Evolutionary conservation across 2,113 vertebrate genomes (phyloP), one percentile per base, ranked within the genome.

Genomic region (Butastur rufipennis): DNA sequence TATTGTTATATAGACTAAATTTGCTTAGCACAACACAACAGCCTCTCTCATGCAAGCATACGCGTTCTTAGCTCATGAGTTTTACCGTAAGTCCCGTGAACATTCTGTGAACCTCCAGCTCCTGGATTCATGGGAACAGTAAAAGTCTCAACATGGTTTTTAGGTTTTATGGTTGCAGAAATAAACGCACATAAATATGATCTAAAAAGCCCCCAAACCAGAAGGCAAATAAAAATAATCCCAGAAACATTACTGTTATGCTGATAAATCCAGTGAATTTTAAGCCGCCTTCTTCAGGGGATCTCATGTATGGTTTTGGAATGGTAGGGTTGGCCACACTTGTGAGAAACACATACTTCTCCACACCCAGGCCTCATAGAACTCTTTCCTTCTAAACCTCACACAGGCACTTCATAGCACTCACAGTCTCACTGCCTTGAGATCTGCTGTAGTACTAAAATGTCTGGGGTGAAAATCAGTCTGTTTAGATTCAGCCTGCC

Each of bases 141-240:
- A 96, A 97, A 93, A 92, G 88, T 66, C 74, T 94, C 68, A 95
- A 52, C 55, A 63, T 55, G 21, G 21, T 58, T 93, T 96, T 93
- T 88, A 94, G 65, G 32, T 92, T 96, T 97, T 90, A 97, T 92
- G 61, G 56, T 59, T 93, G 18, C 47, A 86, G 81, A 84, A 90
- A 79, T 91, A 74, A 13, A 5, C 3, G 62, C 23, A 26, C 53
- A 92, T 42, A 90, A 96, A 93, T 88, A 90, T 79, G 55, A 91
- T 90, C 82, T 92, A 86, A 95, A 95, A 81, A 58, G 42, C 21
- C 63, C 18, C 38, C 85, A 95, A 83, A 92, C 82, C 90, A 92
- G 74, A 97, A 94, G 67, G 67, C 95, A 95, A 96, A 94, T 96
- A 95, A 97, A 96, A 96, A 74, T 86, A 97, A 97, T 96, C 71